Evolutionary conservation across 2,888 invertebrate genomes (phyloP).

Genomic region (Xestia c-nigrum): DNA sequence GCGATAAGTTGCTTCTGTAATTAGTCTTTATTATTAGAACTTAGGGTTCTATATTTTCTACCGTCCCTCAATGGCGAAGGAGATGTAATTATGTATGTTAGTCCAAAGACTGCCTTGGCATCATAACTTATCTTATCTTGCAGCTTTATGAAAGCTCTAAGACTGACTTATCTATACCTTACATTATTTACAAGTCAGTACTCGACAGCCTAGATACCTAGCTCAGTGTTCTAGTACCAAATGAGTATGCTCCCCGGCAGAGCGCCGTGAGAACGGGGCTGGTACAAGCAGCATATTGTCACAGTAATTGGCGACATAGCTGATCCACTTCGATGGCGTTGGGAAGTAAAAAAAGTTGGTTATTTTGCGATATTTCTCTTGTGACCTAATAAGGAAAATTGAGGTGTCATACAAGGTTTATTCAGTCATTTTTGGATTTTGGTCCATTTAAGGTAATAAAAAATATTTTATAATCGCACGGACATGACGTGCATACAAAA

Average conservation of each 20-base stretch:
- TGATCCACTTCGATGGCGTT: slow-evolving; percentile 38
- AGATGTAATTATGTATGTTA: too few species aligned
- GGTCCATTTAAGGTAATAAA: background rate
- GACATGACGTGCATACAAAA: too few species aligned
- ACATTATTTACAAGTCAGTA: slow-evolving; percentile 3
- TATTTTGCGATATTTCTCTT: slow-evolving; percentile 31
- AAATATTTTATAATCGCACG: too few species aligned
- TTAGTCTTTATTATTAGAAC: too few species aligned
- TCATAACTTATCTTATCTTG: too few species aligned
- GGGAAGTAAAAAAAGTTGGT: slow-evolving; percentile 9
- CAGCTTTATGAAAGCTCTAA: background rate
- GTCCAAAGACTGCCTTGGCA: background rate
- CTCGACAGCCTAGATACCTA: slow-evolving; percentile 17
- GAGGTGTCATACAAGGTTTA: background rate
- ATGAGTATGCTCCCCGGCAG: slow-evolving; percentile 17
- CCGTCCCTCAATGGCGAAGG: too few species aligned
- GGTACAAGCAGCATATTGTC: slow-evolving; percentile 34
- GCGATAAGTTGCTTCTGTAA: too few species aligned
- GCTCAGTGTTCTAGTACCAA: background rate
- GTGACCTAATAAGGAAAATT: background rate
- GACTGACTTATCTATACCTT: background rate
- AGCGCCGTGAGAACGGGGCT: slow-evolving; percentile 43
- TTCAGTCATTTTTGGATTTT: background rate
- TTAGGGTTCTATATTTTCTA: too few species aligned
- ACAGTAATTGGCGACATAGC: slow-evolving; percentile 37